Evolutionary conservation across 1,140 invertebrate genomes (phyloP).

Genomic region (Drosophila oshimai): DNA sequence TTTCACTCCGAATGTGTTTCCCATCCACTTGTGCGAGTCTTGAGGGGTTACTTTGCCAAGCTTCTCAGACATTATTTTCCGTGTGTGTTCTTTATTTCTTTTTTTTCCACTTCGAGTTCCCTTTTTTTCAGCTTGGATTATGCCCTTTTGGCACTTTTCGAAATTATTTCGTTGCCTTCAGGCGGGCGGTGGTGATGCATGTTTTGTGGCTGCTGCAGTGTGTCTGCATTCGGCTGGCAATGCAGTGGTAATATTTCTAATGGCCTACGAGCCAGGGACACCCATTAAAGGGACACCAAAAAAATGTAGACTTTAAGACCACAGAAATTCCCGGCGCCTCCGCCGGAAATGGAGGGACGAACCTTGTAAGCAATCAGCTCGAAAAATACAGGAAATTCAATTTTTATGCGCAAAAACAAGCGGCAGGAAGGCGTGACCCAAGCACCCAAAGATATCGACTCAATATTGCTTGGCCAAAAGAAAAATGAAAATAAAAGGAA

Average conservation of each 20-base stretch:
- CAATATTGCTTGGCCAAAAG: constrained; percentile 47
- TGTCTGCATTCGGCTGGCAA: constrained; percentile 27
- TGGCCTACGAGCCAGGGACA: constrained; percentile 24
- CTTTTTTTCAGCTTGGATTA: constrained; percentile 47
- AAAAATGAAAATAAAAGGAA: constrained; percentile 11
- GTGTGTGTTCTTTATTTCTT: constrained; percentile 31
- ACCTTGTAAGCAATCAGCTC: constrained; percentile 59
- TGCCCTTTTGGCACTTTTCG: constrained; percentile 78
- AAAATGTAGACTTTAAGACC: constrained; percentile 22
- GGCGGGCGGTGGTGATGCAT: constrained; percentile 24
- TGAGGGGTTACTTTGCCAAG: constrained; percentile 68
- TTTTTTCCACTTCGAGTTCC: constrained; percentile 11
- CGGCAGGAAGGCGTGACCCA: constrained; percentile 38
- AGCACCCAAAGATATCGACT: constrained; percentile 36
- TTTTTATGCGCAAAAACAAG: constrained; percentile 63
- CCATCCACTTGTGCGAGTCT: constrained; percentile 62
- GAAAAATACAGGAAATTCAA: constrained; percentile 71
- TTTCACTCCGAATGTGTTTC: constrained; percentile 59
- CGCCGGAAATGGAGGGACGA: constrained; percentile 57
- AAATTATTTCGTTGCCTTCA: constrained; percentile 68
- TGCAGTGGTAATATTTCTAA: constrained; percentile 68
- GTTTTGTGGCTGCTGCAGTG: constrained; percentile 38
- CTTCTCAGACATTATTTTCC: constrained; percentile 58
- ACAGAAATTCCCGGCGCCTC: constrained; percentile 6
- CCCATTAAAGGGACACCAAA: constrained; percentile 1